Conservation (phyloP, 1,140 invertebrate genomes). For the Brachionus paranguensis region DNA sequence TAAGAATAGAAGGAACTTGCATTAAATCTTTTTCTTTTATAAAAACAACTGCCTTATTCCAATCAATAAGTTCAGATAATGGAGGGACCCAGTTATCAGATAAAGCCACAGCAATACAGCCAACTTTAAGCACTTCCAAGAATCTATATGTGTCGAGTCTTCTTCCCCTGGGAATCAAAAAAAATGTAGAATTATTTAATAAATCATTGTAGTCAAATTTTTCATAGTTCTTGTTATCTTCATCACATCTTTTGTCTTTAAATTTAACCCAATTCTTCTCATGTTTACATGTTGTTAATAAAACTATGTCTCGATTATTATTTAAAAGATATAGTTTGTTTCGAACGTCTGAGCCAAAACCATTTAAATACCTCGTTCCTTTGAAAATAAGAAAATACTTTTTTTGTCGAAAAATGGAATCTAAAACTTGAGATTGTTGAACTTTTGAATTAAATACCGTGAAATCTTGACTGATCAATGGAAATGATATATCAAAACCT, state of each 20-base stretch:
- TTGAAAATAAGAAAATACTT: conserved; percentile 90
- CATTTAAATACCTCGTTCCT: conserved; percentile 92
- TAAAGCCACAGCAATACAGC: conserved; percentile 91
- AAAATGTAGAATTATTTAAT: conserved; percentile 93
- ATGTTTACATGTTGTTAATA: conserved; percentile 96
- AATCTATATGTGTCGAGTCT: conserved; percentile 79
- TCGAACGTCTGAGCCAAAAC: conserved; percentile 93
- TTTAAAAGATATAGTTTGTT: conserved; percentile 96
- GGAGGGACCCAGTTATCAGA: conserved; percentile 95
- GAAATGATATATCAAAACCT: conserved; percentile 91
- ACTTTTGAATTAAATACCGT: conserved; percentile 77
- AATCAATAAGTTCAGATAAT: conserved; percentile 94
- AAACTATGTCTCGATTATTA: conserved; percentile 84
- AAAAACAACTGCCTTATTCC: conserved; percentile 84
- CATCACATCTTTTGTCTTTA: conserved; percentile 88
- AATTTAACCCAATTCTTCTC: conserved; percentile 95
- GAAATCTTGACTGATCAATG: conserved; percentile 89
- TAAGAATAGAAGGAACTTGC: neutral
- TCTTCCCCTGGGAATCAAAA: conserved; percentile 89
- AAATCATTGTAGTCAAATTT: conserved; percentile 94
- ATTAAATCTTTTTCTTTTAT: conserved; percentile 80
- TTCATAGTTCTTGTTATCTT: conserved; percentile 64
- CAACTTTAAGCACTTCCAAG: conserved; percentile 63
- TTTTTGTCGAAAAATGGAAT: conserved; percentile 59
- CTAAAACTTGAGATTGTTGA: conserved; percentile 64